Base-by-base conservation (phyloP, 2,888 invertebrate species). In the Volucella bombylans region DNA sequence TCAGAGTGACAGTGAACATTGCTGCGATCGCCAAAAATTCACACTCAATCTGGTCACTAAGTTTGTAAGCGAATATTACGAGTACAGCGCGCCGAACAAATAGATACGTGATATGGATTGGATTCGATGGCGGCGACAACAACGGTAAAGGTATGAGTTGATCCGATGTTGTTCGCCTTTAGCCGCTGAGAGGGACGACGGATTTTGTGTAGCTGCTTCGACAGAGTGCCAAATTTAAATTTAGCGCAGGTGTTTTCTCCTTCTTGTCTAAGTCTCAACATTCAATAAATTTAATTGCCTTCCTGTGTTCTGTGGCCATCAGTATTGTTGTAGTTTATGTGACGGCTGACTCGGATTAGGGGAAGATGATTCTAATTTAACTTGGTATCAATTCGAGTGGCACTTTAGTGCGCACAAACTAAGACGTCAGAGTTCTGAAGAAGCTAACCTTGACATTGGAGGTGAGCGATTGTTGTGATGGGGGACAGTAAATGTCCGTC, bases 171-270 rank as follows among this genome's bases (percentile, higher is more conserved):
- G 54, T 8, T 31, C 6, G 31, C 31, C 15, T 14, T 41, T 45
- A n/a, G 41, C 9, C 47, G 15, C 23, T 14, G 49, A 57, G 82
- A 62, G 62, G 68, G 72, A 68, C 52, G 15, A 67, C 11, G 23
- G 31, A 12, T 72, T 49, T 65, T 43, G 31, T 59, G 61, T 41
- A 69, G 73, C 52, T 68, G 64, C 73, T 64, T 79, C 65, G 69
- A 74, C 71, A 65, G 45, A 71, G 65, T 83, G 83, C 83, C 83
- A 83, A 83, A 79, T 83, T 83, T 83, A 83, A 74, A 67, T 79
- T 65, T 83, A 83, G 83, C 18, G 18, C 73, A 31, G 23, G 54
- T 69, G 79, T 49, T 61, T 39, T 67, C 64, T 50, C 54, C n/a
- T 64, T 45, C 52, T 55, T 14, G 50, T 59, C 62, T 52, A 68